Evolutionary conservation across 1,140 invertebrate genomes (phyloP), one percentile per base, ranked within the genome.

Genomic region (Drosophila tani): DNA sequence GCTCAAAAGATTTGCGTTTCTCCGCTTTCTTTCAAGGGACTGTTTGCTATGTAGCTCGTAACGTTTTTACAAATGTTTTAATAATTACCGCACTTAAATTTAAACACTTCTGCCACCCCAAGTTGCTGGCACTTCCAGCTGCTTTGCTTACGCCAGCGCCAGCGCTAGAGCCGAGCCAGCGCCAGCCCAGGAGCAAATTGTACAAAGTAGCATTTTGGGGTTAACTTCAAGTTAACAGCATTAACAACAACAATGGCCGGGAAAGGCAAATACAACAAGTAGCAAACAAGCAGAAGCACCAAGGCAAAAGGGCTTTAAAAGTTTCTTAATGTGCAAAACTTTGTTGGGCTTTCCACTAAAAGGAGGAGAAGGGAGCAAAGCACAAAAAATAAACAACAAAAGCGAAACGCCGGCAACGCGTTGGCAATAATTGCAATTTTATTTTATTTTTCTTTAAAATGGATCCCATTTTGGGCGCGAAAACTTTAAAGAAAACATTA

Each of bases 141-240:
- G 69, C 45, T 71, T 73, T 68, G 66, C 66, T 68, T 41, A 41
- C 35, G 43, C 59, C 21, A 45, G 17, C 17, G 15, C 35, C 27
- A 15, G 29, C n/a, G 60, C 35, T 27, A 29, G 67, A 9, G 29
- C 29, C 29, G 9, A 47, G 19, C 58, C 27, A 7, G 29, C 29
- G 51, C 29, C 14, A 41, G 47, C 40, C 63, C 68, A 69, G 51
- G 51, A 81, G 66, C 64, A 75, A 81, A 84, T 79, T 88, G 81
- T 71, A 69, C 63, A 84, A 88, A 87, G 74, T 84, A 83, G 65
- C 78, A 80, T 79, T 87, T 83, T 80, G 78, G 77, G 77, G 69
- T 80, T 83, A 81, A 84, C 81, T 75, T 73, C 53, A 87, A 88
- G 67, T 88, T 78, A 83, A 77, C 76, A 87, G 70, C 75, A 81